phyloP scores from a whole-genome alignment of 2,888 invertebrate species.

The Stenchaetothrips biformis region DNA sequence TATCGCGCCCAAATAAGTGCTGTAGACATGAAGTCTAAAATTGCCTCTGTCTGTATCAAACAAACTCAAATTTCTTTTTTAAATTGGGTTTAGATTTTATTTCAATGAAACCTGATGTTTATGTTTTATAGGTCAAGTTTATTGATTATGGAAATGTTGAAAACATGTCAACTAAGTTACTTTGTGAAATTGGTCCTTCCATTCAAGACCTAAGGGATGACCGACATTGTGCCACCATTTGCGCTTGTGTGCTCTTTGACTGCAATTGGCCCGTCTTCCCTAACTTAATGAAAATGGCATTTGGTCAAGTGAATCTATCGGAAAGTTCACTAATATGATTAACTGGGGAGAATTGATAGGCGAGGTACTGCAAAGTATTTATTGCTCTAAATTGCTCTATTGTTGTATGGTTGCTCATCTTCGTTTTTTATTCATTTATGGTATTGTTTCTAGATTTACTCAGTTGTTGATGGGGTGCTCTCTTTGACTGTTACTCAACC shows the following conservation, averaged over 20 bases:
- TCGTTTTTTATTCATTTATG: slow-evolving; percentile 25
- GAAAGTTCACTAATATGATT: not conserved
- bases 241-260: slow-evolving; percentile 68
- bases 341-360: not conserved
- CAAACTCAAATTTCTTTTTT: not conserved
- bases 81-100: not conserved
- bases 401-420: slow-evolving; percentile 31
- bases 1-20: not conserved
- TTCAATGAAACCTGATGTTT: not conserved
- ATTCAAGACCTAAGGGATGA: slow-evolving; percentile 29
- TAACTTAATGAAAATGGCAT: slow-evolving; percentile 54
- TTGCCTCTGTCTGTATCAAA: not conserved
- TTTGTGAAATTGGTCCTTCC: slow-evolving; percentile 46
- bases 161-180: slow-evolving; percentile 46
- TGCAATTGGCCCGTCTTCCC: slow-evolving; percentile 62
- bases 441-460: slow-evolving; percentile 55
- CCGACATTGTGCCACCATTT: slow-evolving; percentile 51
- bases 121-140: slow-evolving; percentile 58
- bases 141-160: slow-evolving; percentile 71
- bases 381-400: slow-evolving; percentile 18
- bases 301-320: slow-evolving; percentile 51
- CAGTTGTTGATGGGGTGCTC: slow-evolving; percentile 70
- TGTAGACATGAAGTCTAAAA: not conserved
- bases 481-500: slow-evolving; percentile 53
- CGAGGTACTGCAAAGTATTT: not conserved